Conservation (phyloP, 2,113 vertebrate species). For the Rissa tridactyla region DNA sequence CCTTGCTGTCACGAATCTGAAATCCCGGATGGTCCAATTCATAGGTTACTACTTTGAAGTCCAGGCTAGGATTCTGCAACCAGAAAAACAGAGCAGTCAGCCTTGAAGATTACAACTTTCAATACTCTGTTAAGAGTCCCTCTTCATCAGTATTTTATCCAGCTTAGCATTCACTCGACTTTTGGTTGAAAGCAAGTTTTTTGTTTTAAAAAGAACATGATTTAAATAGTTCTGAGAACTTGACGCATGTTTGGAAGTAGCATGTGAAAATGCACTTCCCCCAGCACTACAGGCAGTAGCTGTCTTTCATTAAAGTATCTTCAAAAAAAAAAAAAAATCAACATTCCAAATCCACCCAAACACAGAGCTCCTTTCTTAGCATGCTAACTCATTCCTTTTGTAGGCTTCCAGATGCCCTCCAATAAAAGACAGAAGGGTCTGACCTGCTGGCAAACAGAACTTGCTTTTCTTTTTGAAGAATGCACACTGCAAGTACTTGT, state of each 20-base stretch:
- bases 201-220: not conserved
- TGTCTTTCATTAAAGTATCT: not conserved
- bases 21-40: conserved; percentile 96
- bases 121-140: not conserved
- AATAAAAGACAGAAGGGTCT: not conserved
- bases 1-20: conserved; percentile 96
- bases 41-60: conserved; percentile 99
- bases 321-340: not conserved
- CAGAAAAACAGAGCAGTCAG: not conserved
- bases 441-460: not conserved
- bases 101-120: not conserved
- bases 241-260: not conserved
- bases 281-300: not conserved
- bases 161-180: not conserved
- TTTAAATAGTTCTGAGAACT: not conserved
- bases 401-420: not conserved
- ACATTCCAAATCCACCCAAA: not conserved
- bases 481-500: not conserved
- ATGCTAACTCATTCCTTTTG: not conserved
- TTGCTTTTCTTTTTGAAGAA: not conserved
- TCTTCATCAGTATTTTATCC: not conserved
- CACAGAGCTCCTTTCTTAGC: not conserved
- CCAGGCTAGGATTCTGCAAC: conserved; percentile 90
- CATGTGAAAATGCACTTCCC: not conserved
- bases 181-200: not conserved